These are phyloP conservation scores for Pelagia noctiluca DNA, from an alignment of 30 jellyfish, hydroid and myxozoan species.

Conservation along the genomic window DNA sequence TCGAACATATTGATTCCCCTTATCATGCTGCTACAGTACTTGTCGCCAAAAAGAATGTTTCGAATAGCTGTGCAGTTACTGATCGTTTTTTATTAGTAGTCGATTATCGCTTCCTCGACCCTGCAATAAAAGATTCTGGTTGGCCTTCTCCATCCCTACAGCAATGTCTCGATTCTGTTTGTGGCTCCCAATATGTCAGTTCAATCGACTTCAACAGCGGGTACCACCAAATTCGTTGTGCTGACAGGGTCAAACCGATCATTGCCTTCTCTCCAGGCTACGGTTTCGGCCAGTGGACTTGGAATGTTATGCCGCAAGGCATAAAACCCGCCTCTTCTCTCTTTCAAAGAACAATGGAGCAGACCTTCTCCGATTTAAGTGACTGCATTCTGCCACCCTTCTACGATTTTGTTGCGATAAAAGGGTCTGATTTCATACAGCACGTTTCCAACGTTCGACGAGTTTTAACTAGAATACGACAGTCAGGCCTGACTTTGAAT, in stretches of 20 bases:
- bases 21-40: constrained; percentile 55
- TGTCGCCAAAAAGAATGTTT: constrained; percentile 39
- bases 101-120: constrained; percentile 37
- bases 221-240: constrained; percentile 7
- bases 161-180: constrained; percentile 24
- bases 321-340: constrained; percentile 29
- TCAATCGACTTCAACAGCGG: too few relatives aligned
- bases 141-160: constrained; percentile 45
- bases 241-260: constrained; percentile 11
- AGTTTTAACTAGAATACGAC: constrained; percentile 26
- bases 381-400: constrained; percentile 47
- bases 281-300: constrained; percentile 45
- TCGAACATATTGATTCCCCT: constrained; percentile 39
- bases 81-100: constrained; percentile 12
- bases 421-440: constrained; percentile 21
- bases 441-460: neutral
- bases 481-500: constrained; percentile 26
- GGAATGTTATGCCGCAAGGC: constrained; percentile 54
- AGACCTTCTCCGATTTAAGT: constrained; percentile 21
- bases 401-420: constrained; percentile 24
- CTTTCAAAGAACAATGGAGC: constrained; percentile 29
- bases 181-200: constrained; percentile 33
- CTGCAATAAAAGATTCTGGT: constrained; percentile 28
- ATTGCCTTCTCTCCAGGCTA: constrained; percentile 47
- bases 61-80: constrained; percentile 29